Evolutionary conservation across 2,113 vertebrate genomes (phyloP).

Genomic region (Limanda limanda): DNA sequence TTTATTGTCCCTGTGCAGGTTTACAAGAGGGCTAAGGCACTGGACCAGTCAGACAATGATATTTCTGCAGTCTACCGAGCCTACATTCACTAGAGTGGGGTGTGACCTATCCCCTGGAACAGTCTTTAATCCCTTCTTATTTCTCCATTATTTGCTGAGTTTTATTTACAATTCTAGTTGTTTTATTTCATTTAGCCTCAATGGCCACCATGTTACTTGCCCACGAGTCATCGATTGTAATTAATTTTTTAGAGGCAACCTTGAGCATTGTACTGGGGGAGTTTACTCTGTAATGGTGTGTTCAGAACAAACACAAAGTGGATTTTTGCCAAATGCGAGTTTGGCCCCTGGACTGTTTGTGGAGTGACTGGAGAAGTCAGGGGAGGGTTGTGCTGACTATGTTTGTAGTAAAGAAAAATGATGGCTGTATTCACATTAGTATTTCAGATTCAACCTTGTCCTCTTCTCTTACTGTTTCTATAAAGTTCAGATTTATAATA

Average conservation of each 20-base stretch:
- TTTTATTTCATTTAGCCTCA: slow-evolving; percentile 59
- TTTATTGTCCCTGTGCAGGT: slow-evolving; percentile 83
- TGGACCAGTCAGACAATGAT: slow-evolving; percentile 99
- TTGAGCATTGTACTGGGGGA: slow-evolving; percentile 53
- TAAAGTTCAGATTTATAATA: too few species aligned
- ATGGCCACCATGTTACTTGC: background rate
- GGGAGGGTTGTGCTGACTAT: too few species aligned
- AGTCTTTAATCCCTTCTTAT: slow-evolving; percentile 37
- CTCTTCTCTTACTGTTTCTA: background rate
- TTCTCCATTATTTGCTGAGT: slow-evolving; percentile 63
- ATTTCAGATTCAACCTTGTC: background rate
- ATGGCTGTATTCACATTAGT: too few species aligned
- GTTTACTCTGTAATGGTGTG: background rate
- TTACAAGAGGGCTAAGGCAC: slow-evolving; percentile 98
- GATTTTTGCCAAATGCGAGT: too few species aligned
- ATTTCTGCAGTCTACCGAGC: slow-evolving; percentile 99
- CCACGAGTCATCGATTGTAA: slow-evolving; percentile 27
- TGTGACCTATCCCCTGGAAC: slow-evolving; percentile 71
- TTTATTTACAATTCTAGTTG: slow-evolving; percentile 79
- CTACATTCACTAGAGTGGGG: slow-evolving; percentile 93
- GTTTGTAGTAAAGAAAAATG: too few species aligned
- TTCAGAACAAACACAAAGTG: background rate
- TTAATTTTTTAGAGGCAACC: slow-evolving; percentile 60
- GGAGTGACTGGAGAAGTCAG: too few species aligned
- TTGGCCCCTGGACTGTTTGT: too few species aligned